Evolutionary conservation across 2,113 vertebrate species (phyloP), one percentile per base, ranked within the genome.

Genomic region (Trogon surrucura): DNA sequence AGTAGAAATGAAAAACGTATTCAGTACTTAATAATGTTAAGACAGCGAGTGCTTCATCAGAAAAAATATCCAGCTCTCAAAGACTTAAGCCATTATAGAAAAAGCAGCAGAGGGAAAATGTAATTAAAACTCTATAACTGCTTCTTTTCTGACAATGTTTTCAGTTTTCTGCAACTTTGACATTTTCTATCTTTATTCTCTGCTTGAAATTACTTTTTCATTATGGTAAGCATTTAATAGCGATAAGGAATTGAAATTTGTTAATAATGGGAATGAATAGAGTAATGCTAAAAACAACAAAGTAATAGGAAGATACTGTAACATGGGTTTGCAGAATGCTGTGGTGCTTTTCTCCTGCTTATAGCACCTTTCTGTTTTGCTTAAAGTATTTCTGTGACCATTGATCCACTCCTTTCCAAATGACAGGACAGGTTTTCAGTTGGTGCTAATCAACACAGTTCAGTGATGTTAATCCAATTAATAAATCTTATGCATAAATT

Each of bases 171-270:
- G 69, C 70, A 56, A 78, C 32, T 78, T 62, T 62, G 41, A 67
- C 7, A 0, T 71, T 88, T 96, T 78, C 71, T 64, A 8, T 82
- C 60, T 80, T 82, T 91, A 73, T 89, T 93, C 47, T 80, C 25
- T 61, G 85, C 73, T 80, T 0, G 0, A 85, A 95, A 94, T 96
- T 80, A 78, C 60, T 81, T 95, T 84, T 87, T 88, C 82, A 64
- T 90, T 93, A 70, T n/a, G 88, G 67, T 60, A 86, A 78, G 44
- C 36, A 60, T 93, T 96, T 83, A 95, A 47, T 70, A 88, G n/a
- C 30, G 93, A 85, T 85, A 96, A 88, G 67, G 56, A 87, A 74
- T 51, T 91, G 47, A 73, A 96, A 88, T 85, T 77, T 89, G 25
- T 71, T 67, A 83, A 58, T 88, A 73, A 90, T 88, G 53, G 9